A percentile compares a stretch with the other conserved stretches of the same genome.
phyloP scores from a whole-genome alignment of 2,888 invertebrate genomes.

The Plebejus argus region DNA sequence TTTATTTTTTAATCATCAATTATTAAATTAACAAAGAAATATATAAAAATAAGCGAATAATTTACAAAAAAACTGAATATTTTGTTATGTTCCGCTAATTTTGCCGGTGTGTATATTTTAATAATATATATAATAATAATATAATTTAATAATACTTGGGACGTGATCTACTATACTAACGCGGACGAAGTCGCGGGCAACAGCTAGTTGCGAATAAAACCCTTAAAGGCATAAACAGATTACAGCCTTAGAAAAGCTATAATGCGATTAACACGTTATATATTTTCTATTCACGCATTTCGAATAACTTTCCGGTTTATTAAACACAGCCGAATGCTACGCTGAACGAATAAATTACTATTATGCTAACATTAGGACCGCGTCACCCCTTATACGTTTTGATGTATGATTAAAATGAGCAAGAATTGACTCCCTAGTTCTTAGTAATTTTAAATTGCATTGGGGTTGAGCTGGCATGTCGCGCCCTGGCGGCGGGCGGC shows the following conservation, averaged over 20 bases:
- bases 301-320: conserved; percentile 69
- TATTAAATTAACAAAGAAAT: too few relatives aligned
- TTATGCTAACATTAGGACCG: conserved; percentile 43
- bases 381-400: conserved; percentile 48
- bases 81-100: too few relatives aligned
- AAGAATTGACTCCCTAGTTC: conserved; percentile 56
- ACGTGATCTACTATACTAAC: too few relatives aligned
- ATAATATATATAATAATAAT: too few relatives aligned
- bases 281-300: conserved; percentile 67
- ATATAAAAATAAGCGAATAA: too few relatives aligned
- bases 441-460: conserved; percentile 70
- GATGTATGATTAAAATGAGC: conserved; percentile 50
- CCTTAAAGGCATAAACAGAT: conserved; percentile 46
- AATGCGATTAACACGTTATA: conserved; percentile 60
- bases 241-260: conserved; percentile 54
- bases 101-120: too few relatives aligned
- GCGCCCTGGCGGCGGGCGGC: conserved; percentile 51
- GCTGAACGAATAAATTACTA: conserved; percentile 59
- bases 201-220: conserved; percentile 42
- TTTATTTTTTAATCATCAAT: too few relatives aligned
- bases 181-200: too few relatives aligned
- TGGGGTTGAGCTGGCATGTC: conserved; percentile 50
- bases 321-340: conserved; percentile 61
- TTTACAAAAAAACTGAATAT: too few relatives aligned
- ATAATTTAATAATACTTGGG: too few relatives aligned